Percentiles rank a stretch among this genome's conserved stretches.
Conservation (phyloP, 2,113 vertebrate genomes). For the Nibea albiflora region DNA sequence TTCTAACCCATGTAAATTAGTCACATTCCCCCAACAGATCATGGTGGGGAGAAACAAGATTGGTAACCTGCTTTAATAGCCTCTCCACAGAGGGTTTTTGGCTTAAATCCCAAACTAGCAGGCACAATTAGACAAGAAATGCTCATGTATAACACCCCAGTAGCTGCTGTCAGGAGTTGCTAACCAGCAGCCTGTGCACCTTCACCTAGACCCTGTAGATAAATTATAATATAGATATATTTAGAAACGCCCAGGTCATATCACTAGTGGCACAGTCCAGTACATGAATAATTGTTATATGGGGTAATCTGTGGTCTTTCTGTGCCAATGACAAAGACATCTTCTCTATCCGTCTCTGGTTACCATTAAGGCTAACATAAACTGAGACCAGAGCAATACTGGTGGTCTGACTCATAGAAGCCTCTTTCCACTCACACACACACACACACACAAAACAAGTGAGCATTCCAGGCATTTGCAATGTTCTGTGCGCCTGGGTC, state of each 20-base stretch:
- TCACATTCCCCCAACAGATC: background rate
- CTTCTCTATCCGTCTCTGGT: slow-evolving; percentile 41
- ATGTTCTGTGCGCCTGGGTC: background rate
- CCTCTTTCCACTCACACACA: slow-evolving; percentile 9
- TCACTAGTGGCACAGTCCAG: slow-evolving; percentile 30
- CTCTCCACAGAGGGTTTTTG: background rate
- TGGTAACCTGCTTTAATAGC: background rate
- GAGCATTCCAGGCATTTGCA: background rate
- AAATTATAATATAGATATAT: slow-evolving; percentile 4
- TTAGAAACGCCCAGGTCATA: slow-evolving; percentile 42
- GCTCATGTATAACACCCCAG: background rate
- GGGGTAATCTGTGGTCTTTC: slow-evolving; percentile 30
- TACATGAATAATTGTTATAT: slow-evolving; percentile 31
- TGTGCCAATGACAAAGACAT: slow-evolving; percentile 41
- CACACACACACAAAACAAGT: background rate
- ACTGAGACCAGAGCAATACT: slow-evolving; percentile 21
- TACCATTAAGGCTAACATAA: slow-evolving; percentile 15
- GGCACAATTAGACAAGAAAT: background rate
- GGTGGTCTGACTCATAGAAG: slow-evolving; percentile 36
- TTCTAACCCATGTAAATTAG: background rate
- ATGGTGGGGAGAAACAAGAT: background rate
- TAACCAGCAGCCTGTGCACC: background rate
- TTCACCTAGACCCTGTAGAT: background rate
- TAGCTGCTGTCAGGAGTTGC: background rate
- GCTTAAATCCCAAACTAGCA: background rate